Base-by-base conservation (phyloP, 2,113 vertebrate genomes). In the Pseudopipra pipra region DNA sequence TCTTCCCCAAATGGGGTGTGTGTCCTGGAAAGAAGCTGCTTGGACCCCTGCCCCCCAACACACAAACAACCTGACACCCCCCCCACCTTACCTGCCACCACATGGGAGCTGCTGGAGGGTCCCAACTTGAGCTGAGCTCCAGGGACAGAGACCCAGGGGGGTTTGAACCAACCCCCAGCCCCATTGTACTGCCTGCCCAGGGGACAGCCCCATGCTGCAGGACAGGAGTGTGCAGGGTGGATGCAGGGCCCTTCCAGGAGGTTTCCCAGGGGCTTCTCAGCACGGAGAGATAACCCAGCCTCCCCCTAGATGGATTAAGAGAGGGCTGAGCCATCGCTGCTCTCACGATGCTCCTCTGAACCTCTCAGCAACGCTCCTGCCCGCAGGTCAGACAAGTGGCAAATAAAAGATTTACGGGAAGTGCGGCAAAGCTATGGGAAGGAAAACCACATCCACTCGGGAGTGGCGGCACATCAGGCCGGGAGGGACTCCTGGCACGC, bases 381-480 rank as follows among this genome's bases (percentile, higher is more conserved):
- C 90, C 46, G 46, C 94, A 52, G 95, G 94, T 91, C 95, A 97
- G 90, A 87, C 90, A 83, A 73, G 68, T 49, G 8, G 94, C 90
- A 90, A 87, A 95, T 94, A 67, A 82, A 95, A 96, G 81, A 91
- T 97, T 93, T 61, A 95, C 88, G 82, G 37, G 78, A 83, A 75
- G 82, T 92, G 94, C 92, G 55, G 24, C 82, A 66, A 58, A 91
- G 92, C 88, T 72, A 9, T 12, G 17, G 92, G 39, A 94, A 95
- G 86, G 82, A 80, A 87, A 94, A 85, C 78, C 95, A 92, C 90
- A 82, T 76, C 88, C 78, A 24, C 35, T 58, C 2, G 15, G 87
- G 87, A 62, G 37, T 4, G 87, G 54, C 5, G 7, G 80, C 44
- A 76, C 92, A 66, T 47, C 54, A 44, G 74, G 56, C 70, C 4